Evolutionary conservation across 1,140 invertebrate genomes (phyloP).

Genomic region (Trachymyrmex septentrionalis): DNA sequence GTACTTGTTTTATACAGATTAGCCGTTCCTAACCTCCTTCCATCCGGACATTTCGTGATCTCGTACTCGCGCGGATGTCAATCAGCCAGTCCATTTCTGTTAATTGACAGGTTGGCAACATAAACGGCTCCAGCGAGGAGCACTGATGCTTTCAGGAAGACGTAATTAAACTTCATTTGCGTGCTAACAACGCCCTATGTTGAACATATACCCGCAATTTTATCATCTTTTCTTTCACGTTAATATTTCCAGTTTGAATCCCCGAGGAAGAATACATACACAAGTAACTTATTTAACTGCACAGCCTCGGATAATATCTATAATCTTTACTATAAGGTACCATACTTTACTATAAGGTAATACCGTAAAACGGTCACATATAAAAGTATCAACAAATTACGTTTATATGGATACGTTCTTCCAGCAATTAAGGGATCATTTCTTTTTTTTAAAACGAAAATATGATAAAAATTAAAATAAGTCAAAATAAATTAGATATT

Average conservation of each 20-base stretch:
- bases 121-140: conserved; percentile 3
- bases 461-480: not conserved
- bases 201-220: conserved; percentile 24
- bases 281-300: not conserved
- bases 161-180: conserved; percentile 60
- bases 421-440: not conserved
- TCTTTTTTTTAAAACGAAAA: not conserved
- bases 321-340: conserved; percentile 10
- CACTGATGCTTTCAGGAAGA: conserved; percentile 51
- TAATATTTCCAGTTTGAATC: conserved; percentile 25
- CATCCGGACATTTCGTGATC: conserved; percentile 51
- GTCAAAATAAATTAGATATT: not conserved
- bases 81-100: conserved; percentile 36
- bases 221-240: conserved; percentile 4
- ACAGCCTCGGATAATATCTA: conserved; percentile 9
- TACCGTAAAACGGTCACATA: not conserved
- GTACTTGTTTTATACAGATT: conserved; percentile 46
- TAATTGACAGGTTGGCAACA: conserved; percentile 57
- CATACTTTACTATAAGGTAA: no score
- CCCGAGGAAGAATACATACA: not conserved
- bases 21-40: conserved; percentile 21
- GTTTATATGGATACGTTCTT: not conserved
- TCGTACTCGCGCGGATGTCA: conserved; percentile 41
- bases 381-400: conserved; percentile 8
- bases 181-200: conserved; percentile 35